These are phyloP conservation scores for Eunapius fragilis DNA, from an alignment of 37 sponge, comb jelly and placozoan genomes.

Conservation along the genomic window DNA sequence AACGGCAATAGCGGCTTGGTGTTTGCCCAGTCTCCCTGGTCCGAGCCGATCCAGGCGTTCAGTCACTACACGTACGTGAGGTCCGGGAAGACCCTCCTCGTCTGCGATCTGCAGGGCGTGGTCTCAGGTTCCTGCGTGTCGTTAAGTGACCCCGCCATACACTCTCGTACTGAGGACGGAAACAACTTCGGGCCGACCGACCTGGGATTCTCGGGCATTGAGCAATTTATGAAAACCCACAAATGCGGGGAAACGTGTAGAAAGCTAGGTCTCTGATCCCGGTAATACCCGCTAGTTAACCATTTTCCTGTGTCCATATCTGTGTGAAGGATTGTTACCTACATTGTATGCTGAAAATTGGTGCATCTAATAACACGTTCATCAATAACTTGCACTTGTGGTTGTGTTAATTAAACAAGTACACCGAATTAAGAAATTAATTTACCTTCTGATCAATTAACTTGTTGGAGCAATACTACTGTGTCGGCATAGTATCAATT, in stretches of 20 bases:
- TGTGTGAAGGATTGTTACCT: background rate
- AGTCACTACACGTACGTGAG: constrained; percentile 70
- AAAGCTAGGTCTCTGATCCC: constrained; percentile 37
- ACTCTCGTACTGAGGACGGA: constrained; percentile 11
- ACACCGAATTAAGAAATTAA: too few species aligned
- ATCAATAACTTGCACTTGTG: background rate
- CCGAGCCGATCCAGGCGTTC: constrained; percentile 69
- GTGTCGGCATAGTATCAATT: too few species aligned
- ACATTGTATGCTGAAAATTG: background rate
- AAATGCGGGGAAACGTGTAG: constrained; percentile 41
- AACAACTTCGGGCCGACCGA: constrained; percentile 52
- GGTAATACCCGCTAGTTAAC: background rate
- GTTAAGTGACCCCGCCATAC: constrained; percentile 77
- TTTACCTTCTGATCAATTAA: too few species aligned
- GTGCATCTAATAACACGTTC: background rate
- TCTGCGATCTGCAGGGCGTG: constrained; percentile 75
- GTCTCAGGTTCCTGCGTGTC: background rate
- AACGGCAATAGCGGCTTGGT: constrained; percentile 66
- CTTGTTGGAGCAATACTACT: too few species aligned
- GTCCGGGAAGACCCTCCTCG: constrained; percentile 46
- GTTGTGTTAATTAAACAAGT: too few species aligned
- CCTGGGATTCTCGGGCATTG: constrained; percentile 41
- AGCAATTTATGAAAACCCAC: constrained; percentile 67
- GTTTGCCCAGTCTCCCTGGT: constrained; percentile 1
- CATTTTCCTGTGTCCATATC: background rate